phyloP scores from a whole-genome alignment of 1,140 invertebrate genomes.

The Plodia interpunctella region DNA sequence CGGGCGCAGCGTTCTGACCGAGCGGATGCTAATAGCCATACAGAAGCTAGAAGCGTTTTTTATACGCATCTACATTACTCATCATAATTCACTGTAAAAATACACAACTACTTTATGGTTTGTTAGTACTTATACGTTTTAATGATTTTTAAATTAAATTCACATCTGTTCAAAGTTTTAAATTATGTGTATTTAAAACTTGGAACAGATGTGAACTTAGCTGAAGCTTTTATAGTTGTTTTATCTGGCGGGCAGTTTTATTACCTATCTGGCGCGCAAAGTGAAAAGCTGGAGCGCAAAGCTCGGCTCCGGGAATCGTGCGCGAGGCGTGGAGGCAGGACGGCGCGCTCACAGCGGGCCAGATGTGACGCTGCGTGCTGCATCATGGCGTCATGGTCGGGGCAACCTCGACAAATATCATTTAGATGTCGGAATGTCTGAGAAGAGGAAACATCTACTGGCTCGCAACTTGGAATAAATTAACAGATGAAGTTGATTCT shows the following conservation, averaged over 20 bases:
- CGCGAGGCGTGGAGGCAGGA: conserved; percentile 31
- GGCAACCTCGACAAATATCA: too few species aligned
- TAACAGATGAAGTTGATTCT: too few species aligned
- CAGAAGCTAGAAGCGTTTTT: conserved; percentile 32
- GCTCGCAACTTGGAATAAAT: too few species aligned
- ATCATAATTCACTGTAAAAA: not conserved
- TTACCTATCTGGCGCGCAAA: conserved; percentile 24
- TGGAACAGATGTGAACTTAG: not conserved
- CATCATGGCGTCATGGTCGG: too few species aligned
- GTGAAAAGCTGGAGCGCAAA: conserved; percentile 44
- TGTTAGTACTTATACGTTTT: too few species aligned
- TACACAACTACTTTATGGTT: not conserved
- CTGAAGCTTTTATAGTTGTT: not conserved
- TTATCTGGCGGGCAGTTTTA: conserved; percentile 51
- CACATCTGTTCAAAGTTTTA: too few species aligned
- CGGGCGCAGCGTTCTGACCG: conserved; percentile 14
- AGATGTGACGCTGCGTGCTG: not conserved
- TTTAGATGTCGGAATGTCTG: too few species aligned
- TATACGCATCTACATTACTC: conserved; percentile 7
- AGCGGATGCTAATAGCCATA: conserved; percentile 39
- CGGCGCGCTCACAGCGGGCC: conserved; percentile 16
- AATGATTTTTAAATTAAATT: too few species aligned
- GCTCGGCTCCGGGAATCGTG: conserved; percentile 43
- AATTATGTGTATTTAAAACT: too few species aligned
- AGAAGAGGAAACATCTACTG: too few species aligned